Percentiles rank a stretch among this genome's conserved stretches.
Conservation (phyloP, 1,140 invertebrate species). For the Trichonephila clavipes region DNA sequence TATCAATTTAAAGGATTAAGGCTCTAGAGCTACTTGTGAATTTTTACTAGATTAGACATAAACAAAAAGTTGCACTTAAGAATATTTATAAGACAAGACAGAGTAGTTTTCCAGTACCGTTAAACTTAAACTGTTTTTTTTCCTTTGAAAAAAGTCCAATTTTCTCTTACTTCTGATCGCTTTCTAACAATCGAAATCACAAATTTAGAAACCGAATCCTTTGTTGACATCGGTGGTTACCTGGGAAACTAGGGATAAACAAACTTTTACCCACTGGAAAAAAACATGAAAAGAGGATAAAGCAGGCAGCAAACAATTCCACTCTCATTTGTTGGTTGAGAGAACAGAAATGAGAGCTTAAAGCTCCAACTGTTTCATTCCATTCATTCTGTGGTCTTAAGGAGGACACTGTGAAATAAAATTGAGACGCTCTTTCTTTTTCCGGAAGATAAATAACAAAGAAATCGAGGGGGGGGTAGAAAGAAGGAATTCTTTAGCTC, state of each 20-base stretch:
- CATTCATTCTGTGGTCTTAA: not conserved
- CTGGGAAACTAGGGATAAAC: constrained; percentile 7
- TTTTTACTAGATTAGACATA: no score
- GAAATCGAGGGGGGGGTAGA: not conserved
- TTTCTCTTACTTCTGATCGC: not conserved
- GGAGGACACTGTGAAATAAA: not conserved
- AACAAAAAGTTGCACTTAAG: no score
- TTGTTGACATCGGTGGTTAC: not conserved
- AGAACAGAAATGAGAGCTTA: constrained; percentile 22
- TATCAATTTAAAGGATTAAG: no score
- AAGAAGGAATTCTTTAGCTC: not conserved
- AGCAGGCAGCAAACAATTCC: not conserved
- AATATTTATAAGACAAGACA: no score
- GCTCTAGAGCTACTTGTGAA: no score
- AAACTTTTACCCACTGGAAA: not conserved
- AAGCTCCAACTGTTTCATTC: constrained; percentile 2
- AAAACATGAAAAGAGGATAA: not conserved
- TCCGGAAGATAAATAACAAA: not conserved
- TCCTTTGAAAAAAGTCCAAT: not conserved
- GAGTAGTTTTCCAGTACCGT: no score
- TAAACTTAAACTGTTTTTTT: no score
- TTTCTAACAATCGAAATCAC: constrained; percentile 15
- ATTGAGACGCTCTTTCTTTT: not conserved
- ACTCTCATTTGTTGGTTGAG: not conserved
- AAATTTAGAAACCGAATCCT: not conserved